Evolutionary conservation across 2,888 invertebrate genomes (phyloP), one percentile per base, ranked within the genome.

Genomic region (Meteorus colon): DNA sequence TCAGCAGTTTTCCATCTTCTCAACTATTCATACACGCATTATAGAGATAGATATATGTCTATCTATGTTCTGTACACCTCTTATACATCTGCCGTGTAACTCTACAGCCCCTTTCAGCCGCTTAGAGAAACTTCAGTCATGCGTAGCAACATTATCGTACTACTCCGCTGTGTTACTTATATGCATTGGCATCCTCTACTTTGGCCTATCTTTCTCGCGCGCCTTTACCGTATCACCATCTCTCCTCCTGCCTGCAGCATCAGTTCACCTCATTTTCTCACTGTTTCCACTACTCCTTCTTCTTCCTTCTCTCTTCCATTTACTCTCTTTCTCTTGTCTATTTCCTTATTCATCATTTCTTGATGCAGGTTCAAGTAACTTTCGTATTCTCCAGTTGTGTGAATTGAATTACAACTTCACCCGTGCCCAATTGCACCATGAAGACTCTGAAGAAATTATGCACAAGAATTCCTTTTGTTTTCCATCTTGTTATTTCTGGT

Each of bases 111-210:
- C 68, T 67, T 66, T 74, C 68, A 81, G 78, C 73, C 81, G 79
- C 79, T 81, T 80, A 81, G 79, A 80, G 81, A 79, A 80, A 76
- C 81, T 80, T 81, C 82, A 82, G 78, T 84, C 82, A 84, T 82
- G 83, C 81, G 81, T 81, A 79, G 73, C 73, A 74, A 78, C 70
- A 79, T 77, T 74, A 80, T 77, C 74, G 74, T 60, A 63, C 73
- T 77, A 68, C 60, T 66, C 41, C 71, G 31, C 62, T 62, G 16
- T 68, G 51, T 51, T 77, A 51, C 69, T 55, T 29, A 48, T 48
- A 62, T 66, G 62, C 72, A 60, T 67, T 70, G 29, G 4, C 34
- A 34, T 62, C 31, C 34, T 31, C 14, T 27, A 31, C 55, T 55
- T 19, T 19, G 4, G 55, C 19, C 55, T 55, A 79, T 74, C 65